Evolutionary conservation across 2,888 invertebrate species (phyloP).

Genomic region (Polietes domitor): DNA sequence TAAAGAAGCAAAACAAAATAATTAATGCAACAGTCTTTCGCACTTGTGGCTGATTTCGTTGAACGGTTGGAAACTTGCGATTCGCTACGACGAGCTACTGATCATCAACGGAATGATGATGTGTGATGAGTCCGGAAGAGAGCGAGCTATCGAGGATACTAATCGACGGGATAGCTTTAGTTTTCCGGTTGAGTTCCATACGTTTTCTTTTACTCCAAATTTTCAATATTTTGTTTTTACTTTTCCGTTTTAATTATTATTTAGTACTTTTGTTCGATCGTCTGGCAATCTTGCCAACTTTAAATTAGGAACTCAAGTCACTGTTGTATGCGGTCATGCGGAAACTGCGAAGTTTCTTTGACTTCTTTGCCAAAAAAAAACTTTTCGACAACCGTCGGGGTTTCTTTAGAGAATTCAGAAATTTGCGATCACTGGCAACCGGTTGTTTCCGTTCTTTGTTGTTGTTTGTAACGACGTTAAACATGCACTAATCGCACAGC

Average conservation of each 20-base stretch:
- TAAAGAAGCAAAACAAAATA: constrained; percentile 10
- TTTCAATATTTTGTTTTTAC: not conserved
- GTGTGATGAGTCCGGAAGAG: too few species aligned
- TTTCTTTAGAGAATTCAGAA: not conserved
- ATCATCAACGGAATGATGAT: too few species aligned
- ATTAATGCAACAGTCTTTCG: not conserved
- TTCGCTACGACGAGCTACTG: too few species aligned
- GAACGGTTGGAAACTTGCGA: too few species aligned
- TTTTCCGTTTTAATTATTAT: not conserved
- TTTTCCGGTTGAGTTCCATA: too few species aligned
- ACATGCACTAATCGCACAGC: constrained; percentile 54
- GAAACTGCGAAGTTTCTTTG: too few species aligned
- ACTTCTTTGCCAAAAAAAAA: not conserved
- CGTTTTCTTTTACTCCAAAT: too few species aligned
- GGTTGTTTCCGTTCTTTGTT: constrained; percentile 55
- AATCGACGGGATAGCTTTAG: too few species aligned
- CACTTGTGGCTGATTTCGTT: not conserved
- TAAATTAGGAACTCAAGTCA: not conserved
- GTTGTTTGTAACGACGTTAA: constrained; percentile 58
- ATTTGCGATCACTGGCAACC: constrained; percentile 1
- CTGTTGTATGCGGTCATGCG: not conserved
- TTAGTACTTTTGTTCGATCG: not conserved
- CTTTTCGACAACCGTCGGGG: not conserved
- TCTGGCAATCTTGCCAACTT: too few species aligned
- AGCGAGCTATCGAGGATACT: too few species aligned